Evolutionary conservation across 2,113 vertebrate genomes (phyloP), one percentile per base, ranked within the genome.

Genomic region (Psilopogon haemacephalus): DNA sequence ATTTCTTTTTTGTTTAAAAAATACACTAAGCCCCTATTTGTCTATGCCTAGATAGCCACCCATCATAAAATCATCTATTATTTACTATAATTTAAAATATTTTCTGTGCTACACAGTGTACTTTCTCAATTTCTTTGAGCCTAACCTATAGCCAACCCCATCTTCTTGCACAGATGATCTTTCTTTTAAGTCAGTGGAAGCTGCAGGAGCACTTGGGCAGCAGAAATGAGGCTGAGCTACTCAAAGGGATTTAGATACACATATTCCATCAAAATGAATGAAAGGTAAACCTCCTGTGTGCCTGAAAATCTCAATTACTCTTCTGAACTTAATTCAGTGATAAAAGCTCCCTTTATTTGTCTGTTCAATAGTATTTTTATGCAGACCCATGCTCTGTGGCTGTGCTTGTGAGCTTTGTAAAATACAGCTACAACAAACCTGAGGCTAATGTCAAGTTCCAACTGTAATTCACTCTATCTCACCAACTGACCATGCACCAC

Each of bases 51-150:
- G 55, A 80, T 55, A 35, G 32, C 56, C 30, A 71, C n/a, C 65
- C 30, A 74, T 84, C 74, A 87, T 37, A 85, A 63, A 87, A 85
- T 82, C 38, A 94, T 76, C 81, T 89, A 74, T 89, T 94, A 95
- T 91, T 95, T 91, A 91, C 83, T 81, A 74, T 64, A 84, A 89
- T 83, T 95, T 88, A 64, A 67, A 70, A n/a, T 44, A 94, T 86
- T 80, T 92, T 85, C 78, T 71, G 8, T 58, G 37, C 56, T 77
- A 9, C 52, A 38, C 3, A 4, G 52, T 32, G 9, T 32, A 86
- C 48, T 73, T 93, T 74, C 64, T 74, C 46, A 23, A 33, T 83
- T 89, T 87, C 82, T 94, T 79, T 89, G 84, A 93, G 76, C 59
- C 75, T 85, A 91, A 92, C 91, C 72, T 38, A 52, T 4, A 83